These are phyloP conservation scores for Heptranchias perlo DNA, from an alignment of 2,113 vertebrate genomes.

Conservation along the genomic window DNA sequence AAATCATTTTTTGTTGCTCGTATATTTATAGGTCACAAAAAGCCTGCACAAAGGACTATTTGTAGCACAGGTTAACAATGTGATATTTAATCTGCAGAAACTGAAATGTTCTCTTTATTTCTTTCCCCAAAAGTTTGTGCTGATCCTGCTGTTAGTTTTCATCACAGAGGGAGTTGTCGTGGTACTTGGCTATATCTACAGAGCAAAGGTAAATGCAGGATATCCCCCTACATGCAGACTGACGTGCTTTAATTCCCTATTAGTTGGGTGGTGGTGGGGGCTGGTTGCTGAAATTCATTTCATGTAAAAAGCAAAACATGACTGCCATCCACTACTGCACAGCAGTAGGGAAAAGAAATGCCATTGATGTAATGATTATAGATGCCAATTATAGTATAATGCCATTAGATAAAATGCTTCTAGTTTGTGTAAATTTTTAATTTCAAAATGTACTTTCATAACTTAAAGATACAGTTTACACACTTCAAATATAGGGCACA, in stretches of 20 bases:
- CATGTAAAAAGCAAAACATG: background rate
- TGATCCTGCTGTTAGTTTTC: conserved; percentile 91
- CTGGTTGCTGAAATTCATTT: background rate
- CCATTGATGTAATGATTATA: background rate
- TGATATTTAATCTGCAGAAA: background rate
- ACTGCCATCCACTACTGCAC: background rate
- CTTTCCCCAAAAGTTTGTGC: conserved; percentile 72
- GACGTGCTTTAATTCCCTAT: conserved; percentile 34
- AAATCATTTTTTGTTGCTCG: background rate
- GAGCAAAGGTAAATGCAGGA: conserved; percentile 79
- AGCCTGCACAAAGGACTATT: background rate
- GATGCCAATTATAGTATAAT: background rate
- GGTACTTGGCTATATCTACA: conserved; percentile 92
- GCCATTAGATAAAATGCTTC: background rate
- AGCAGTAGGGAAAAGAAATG: background rate
- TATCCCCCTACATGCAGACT: too few relatives aligned
- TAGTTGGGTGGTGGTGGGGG: background rate
- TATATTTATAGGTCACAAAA: background rate
- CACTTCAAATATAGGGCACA: too few relatives aligned
- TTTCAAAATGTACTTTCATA: too few relatives aligned
- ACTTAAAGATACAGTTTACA: too few relatives aligned
- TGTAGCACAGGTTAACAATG: background rate
- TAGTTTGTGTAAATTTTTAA: background rate
- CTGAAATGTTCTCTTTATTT: background rate
- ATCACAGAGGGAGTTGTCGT: conserved; percentile 91